Base-by-base conservation (phyloP, 2,888 invertebrate genomes). In the Strigamia transsilvanica region DNA sequence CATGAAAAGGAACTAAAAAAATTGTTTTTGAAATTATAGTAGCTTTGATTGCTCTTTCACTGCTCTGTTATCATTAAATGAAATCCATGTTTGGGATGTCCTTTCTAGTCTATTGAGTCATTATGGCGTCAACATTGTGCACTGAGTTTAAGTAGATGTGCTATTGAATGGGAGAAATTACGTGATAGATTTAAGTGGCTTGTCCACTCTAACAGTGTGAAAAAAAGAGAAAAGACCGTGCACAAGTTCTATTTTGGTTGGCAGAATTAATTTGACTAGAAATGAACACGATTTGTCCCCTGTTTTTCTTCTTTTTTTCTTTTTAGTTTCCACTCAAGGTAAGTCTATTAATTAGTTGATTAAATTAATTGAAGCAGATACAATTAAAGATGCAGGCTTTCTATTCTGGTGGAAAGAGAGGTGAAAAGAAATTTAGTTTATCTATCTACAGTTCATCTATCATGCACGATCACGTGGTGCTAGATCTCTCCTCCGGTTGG, bases 121-220 rank as follows among this genome's bases (percentile, higher is more conserved):
- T 73, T 73, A 73, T n/a, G 32, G 73, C 27, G 27, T 27, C 27
- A 27, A 73, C 73, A 73, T 73, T 32, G 73, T 27, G 73, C 73
- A 32, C 27, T 32, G 73, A 73, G 73, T 73, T 10, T 73, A 73
- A 38, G 38, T 38, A 38, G 38, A 38, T 73, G 73, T 73, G 73
- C 73, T 73, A 73, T 73, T 73, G 73, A 73, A 73, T 73, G 9
- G 73, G 73, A 23, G 73, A n/a, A 73, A 27, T 73, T 23, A 73
- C 7, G 73, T 73, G 73, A 73, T 73, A 27, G 21, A 0, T 13
- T 32, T 73, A 73, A 73, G 73, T 73, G 73, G 73, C 32, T 73
- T 73, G 73, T 27, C 73, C 73, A 73, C 73, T 73, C 32, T 73
- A 73, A 73, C 27, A 32, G 73, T 73, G 73, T 73, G 73, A 73